Percentiles rank a stretch among this genome's conserved stretches.
Conservation (phyloP, 2,113 vertebrate species). For the Mirza zaza region DNA sequence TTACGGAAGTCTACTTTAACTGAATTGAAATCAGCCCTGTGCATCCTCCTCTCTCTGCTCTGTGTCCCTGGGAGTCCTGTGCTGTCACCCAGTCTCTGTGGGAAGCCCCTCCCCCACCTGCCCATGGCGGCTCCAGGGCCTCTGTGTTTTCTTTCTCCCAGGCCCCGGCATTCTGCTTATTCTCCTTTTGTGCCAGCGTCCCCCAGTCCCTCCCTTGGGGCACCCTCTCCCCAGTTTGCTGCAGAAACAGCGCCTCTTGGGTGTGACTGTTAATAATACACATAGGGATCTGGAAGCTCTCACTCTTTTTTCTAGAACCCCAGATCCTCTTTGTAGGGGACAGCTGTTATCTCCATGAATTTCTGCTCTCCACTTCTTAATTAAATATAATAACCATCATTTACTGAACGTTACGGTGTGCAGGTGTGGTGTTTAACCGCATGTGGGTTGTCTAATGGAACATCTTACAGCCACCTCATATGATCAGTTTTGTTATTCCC, state of each 20-base stretch:
- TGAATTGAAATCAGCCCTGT: neutral
- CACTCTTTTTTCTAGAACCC: neutral
- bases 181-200: neutral
- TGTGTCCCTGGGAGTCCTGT: neutral
- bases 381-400: neutral
- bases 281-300: neutral
- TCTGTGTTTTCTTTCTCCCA: neutral
- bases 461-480: neutral
- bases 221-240: neutral
- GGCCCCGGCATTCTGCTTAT: neutral
- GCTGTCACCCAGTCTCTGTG: neutral
- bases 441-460: neutral
- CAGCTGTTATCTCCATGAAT: neutral
- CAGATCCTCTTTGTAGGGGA: neutral
- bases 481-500: neutral
- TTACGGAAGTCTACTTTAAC: neutral
- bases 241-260: neutral
- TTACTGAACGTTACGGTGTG: neutral
- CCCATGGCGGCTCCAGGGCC: fast-evolving
- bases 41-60: neutral
- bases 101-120: neutral
- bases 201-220: neutral
- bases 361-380: neutral
- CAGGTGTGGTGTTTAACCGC: neutral
- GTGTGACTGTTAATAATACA: neutral